Evolutionary conservation across 1,140 invertebrate species (phyloP).

Genomic region (Copidosoma floridanum): DNA sequence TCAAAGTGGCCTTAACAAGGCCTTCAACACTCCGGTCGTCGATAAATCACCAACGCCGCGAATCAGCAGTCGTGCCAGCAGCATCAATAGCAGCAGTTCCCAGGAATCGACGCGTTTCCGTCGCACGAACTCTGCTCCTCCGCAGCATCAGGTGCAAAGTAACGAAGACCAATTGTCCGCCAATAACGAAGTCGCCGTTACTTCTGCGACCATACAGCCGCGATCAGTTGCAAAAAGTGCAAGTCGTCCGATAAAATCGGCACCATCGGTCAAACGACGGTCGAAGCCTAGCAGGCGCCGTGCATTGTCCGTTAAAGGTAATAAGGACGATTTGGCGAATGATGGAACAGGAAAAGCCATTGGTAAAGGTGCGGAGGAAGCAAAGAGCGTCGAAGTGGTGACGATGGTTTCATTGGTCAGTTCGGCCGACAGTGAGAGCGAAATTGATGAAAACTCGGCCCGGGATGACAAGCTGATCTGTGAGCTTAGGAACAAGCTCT

Average conservation of each 20-base stretch:
- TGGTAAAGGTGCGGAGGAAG: neutral
- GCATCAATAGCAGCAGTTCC: neutral
- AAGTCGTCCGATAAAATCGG: constrained; percentile 44
- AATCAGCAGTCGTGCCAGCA: neutral
- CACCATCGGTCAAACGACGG: constrained; percentile 41
- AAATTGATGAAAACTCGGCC: constrained; percentile 45
- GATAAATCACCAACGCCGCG: constrained; percentile 19
- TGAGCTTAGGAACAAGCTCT: constrained; percentile 48
- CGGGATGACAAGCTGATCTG: constrained; percentile 49
- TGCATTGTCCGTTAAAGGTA: constrained; percentile 10
- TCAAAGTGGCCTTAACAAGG: constrained; percentile 43
- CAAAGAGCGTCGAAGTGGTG: constrained; percentile 48
- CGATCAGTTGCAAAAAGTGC: constrained; percentile 21
- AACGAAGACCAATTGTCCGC: constrained; percentile 37
- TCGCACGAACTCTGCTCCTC: constrained; percentile 45
- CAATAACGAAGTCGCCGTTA: neutral
- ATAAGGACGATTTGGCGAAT: constrained; percentile 30
- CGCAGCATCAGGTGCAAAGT: constrained; percentile 40
- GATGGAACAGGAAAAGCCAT: constrained; percentile 12
- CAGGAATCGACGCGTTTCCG: constrained; percentile 17
- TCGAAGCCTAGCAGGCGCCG: constrained; percentile 43
- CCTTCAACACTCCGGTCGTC: constrained; percentile 36
- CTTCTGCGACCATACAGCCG: constrained; percentile 10
- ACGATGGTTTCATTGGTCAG: constrained; percentile 62
- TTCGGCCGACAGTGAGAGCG: constrained; percentile 58